Evolutionary conservation across 2,888 invertebrate species (phyloP).

Genomic region (Cantharis rustica): DNA sequence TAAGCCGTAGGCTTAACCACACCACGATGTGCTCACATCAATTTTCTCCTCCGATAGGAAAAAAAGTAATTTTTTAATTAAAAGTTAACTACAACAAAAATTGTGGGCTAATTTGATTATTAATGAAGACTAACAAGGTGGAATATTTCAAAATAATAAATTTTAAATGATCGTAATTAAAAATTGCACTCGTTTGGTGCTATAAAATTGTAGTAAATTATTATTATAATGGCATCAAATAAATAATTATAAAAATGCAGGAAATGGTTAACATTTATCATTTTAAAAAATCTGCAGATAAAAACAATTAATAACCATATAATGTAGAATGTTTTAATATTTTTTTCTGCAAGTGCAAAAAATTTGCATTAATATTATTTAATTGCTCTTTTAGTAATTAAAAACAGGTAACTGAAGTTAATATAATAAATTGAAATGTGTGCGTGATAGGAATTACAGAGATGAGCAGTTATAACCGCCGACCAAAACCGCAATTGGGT

Average conservation of each 20-base stretch:
- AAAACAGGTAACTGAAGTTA: neutral
- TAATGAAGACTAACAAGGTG: neutral
- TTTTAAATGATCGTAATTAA: neutral
- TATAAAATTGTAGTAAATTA: neutral
- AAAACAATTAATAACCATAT: slow-evolving; percentile 30
- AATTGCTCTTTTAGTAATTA: neutral
- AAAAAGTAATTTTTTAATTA: neutral
- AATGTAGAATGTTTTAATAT: slow-evolving; percentile 20
- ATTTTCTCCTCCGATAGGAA: neutral
- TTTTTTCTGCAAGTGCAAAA: slow-evolving; percentile 7
- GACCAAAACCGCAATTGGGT: slow-evolving; percentile 37
- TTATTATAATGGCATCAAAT: slow-evolving; percentile 16
- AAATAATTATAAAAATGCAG: slow-evolving; percentile 18
- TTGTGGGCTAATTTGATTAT: neutral
- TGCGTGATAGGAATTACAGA: slow-evolving; percentile 22
- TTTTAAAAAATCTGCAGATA: slow-evolving; percentile 20
- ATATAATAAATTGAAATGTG: slow-evolving; percentile 7
- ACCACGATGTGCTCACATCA: neutral
- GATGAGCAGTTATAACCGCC: slow-evolving; percentile 32
- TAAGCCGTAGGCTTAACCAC: neutral
- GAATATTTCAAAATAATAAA: neutral
- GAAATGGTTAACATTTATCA: slow-evolving; percentile 24
- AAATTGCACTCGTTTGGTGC: neutral
- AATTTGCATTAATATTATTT: slow-evolving; percentile 11
- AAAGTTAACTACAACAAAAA: neutral